Base-by-base conservation (phyloP, 2,888 invertebrate genomes). In the Chloroclysta siterata region DNA sequence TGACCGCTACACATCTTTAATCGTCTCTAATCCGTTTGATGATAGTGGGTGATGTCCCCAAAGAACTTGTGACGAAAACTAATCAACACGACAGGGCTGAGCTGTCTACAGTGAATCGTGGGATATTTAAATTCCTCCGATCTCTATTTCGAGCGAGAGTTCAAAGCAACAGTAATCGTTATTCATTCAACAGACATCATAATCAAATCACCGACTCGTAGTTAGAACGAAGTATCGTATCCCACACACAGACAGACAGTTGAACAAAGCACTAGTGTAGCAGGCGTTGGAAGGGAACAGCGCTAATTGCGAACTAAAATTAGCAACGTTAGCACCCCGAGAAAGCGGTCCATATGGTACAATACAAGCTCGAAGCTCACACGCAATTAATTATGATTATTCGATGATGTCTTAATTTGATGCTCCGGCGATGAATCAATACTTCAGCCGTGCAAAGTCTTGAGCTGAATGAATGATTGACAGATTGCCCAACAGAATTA, bases 271-370 rank as follows among this genome's bases (percentile, higher is more conserved):
- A 14, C 15, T 2, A 33, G 46, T 46, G 15, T 46, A 46, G 17
- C 46, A 17, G 5, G 48, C 29, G n/a, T 29, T 15, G n/a, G 46
- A 51, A 8, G 47, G 41, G 61, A 66, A 66, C 51, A 59, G 47
- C 17, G 56, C 62, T 68, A 71, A 69, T 71, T 65, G 68, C 65
- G 29, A 51, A 64, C 71, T 79, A 78, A 72, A 78, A 74, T 76
- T 72, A 78, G 70, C 74, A 50, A 55, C 52, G 42, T 55, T 60
- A 60, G 52, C 64, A 53, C 51, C 44, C 56, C 52, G 58, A 72
- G 74, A 75, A 75, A 73, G 72, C 56, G 29, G 29, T 64, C 60
- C 76, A 78, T 74, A 72, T 13, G 46, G 36, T 39, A 39, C 36
- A 11, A 36, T 39, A 60, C 53, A 22, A 47, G 36, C 44, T 60